A percentile compares a stretch with the other conserved stretches of the same genome.
Conservation (phyloP, 2,113 vertebrate genomes). For the Pelecanus crispus region DNA sequence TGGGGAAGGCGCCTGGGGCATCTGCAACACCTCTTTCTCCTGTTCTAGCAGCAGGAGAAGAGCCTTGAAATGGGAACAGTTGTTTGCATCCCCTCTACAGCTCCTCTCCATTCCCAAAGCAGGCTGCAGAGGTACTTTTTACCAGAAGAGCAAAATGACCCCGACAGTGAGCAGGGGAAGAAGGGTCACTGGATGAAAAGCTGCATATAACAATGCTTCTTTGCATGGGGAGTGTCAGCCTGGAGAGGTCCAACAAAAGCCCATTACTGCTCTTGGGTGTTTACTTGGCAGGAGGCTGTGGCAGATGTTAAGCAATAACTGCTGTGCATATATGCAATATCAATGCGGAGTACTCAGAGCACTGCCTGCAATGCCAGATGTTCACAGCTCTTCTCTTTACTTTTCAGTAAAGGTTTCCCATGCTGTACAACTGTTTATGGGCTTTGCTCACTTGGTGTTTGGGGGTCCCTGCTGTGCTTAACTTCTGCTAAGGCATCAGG, state of each 20-base stretch:
- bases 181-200: background rate
- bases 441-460: background rate
- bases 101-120: background rate
- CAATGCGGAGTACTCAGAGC: background rate
- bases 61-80: background rate
- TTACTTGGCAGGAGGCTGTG: background rate
- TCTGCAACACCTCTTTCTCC: background rate
- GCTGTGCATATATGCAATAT: background rate
- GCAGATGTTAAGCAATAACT: background rate
- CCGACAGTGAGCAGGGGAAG: background rate
- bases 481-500: background rate
- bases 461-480: background rate
- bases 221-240: background rate
- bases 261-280: background rate
- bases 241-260: background rate
- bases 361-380: background rate
- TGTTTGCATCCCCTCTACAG: background rate
- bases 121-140: background rate
- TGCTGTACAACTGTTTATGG: background rate
- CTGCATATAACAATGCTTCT: background rate
- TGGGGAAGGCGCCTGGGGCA: background rate
- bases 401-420: constrained; percentile 5
- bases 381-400: background rate
- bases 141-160: background rate
- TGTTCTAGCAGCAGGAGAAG: background rate